Conservation (phyloP, 2,113 vertebrate species). For the Tor tambroides region DNA sequence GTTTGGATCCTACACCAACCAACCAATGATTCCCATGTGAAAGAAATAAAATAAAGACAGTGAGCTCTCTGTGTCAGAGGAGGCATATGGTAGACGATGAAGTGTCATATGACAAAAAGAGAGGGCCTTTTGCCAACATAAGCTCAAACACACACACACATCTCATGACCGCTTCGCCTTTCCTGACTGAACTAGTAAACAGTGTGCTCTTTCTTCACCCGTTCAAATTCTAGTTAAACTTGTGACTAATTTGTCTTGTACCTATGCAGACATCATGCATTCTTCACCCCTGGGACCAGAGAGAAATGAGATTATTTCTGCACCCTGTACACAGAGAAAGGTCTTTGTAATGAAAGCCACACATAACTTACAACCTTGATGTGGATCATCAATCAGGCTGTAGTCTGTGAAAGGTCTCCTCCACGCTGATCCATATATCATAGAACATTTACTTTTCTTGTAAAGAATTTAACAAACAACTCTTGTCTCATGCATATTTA, state of each 20-base stretch:
- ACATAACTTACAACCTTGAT: constrained; percentile 31
- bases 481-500: constrained; percentile 23
- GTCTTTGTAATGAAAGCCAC: background rate
- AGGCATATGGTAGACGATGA: constrained; percentile 14
- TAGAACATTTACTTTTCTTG: constrained; percentile 11
- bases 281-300: background rate
- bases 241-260: constrained; percentile 26
- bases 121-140: background rate
- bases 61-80: constrained; percentile 3
- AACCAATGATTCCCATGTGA: background rate
- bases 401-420: constrained; percentile 21
- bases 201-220: background rate
- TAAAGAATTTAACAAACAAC: constrained; percentile 13
- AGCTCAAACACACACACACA: background rate
- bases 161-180: constrained; percentile 33
- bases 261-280: constrained; percentile 1
- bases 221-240: constrained; percentile 18
- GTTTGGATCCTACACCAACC: background rate
- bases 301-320: constrained; percentile 26
- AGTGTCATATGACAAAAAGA: constrained; percentile 39
- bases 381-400: constrained; percentile 24
- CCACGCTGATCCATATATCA: constrained; percentile 13
- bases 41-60: constrained; percentile 2
- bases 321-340: background rate
- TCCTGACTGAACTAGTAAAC: constrained; percentile 3